phyloP scores from a whole-genome alignment of 2,797 vertebrate species.

The Monodelphis domestica region DNA sequence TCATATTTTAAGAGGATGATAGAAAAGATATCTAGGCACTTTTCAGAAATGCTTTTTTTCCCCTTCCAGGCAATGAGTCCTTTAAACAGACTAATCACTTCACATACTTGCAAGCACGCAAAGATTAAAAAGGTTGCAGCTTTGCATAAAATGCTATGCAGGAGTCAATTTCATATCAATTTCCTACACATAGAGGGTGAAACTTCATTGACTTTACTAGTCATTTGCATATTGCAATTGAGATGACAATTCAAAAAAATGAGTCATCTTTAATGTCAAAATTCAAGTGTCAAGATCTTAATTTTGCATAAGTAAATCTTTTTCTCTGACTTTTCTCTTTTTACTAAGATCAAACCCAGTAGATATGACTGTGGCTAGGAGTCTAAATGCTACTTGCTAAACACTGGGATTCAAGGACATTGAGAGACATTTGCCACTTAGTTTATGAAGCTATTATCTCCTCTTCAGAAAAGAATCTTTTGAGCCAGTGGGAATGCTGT shows the following conservation, averaged over 20 bases:
- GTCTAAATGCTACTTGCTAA: constrained; percentile 26
- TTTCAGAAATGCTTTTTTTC: not conserved
- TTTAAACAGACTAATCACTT: constrained; percentile 27
- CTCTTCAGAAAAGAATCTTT: not conserved
- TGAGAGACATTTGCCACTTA: not conserved
- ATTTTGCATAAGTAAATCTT: not conserved
- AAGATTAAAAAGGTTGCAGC: constrained; percentile 3
- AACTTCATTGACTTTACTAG: constrained; percentile 8
- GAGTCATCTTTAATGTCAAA: constrained; percentile 34
- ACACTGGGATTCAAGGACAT: not conserved
- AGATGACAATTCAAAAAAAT: constrained; percentile 21
- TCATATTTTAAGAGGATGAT: not conserved
- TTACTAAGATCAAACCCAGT: constrained; percentile 2
- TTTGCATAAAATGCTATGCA: constrained; percentile 1
- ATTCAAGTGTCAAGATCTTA: not conserved
- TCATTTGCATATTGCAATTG: not conserved
- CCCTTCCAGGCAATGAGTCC: not conserved
- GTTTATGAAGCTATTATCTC: constrained; percentile 9
- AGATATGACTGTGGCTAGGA: not conserved
- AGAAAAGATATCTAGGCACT: constrained; percentile 12
- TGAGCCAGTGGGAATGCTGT: not conserved
- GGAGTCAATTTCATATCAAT: not conserved
- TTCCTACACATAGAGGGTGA: constrained; percentile 3
- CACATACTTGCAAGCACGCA: not conserved
- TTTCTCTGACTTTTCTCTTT: constrained; percentile 18